phyloP scores from a whole-genome alignment of 2,113 vertebrate species.

The Hystrix brachyura region DNA sequence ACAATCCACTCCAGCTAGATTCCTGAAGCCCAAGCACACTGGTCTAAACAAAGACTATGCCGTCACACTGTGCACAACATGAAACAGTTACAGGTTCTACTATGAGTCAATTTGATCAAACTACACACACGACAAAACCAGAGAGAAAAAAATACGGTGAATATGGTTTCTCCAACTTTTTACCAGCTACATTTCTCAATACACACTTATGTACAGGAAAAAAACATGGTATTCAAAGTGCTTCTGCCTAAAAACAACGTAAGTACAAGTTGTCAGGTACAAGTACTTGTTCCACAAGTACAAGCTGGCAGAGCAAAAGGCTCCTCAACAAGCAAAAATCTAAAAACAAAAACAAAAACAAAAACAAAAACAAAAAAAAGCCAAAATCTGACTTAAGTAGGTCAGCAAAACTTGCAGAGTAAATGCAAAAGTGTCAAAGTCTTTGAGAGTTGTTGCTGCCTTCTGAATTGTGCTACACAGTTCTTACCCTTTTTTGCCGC shows the following conservation, averaged over 20 bases:
- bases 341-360: too few relatives aligned
- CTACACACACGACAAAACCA: background rate
- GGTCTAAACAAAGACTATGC: background rate
- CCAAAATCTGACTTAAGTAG: background rate
- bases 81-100: background rate
- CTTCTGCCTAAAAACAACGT: background rate
- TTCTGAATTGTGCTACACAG: background rate
- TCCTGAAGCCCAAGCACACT: background rate
- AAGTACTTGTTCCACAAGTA: background rate
- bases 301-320: background rate
- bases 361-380: background rate
- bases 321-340: background rate
- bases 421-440: background rate
- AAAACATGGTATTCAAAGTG: background rate
- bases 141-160: background rate
- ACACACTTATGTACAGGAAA: background rate
- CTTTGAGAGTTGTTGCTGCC: background rate
- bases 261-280: background rate
- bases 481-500: slow-evolving; percentile 97
- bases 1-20: background rate
- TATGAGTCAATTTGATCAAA: background rate
- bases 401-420: background rate
- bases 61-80: background rate
- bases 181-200: background rate
- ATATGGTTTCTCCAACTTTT: background rate